These are phyloP conservation scores for Diarsia mendica DNA, from an alignment of 2,888 invertebrate genomes.

Conservation along the genomic window DNA sequence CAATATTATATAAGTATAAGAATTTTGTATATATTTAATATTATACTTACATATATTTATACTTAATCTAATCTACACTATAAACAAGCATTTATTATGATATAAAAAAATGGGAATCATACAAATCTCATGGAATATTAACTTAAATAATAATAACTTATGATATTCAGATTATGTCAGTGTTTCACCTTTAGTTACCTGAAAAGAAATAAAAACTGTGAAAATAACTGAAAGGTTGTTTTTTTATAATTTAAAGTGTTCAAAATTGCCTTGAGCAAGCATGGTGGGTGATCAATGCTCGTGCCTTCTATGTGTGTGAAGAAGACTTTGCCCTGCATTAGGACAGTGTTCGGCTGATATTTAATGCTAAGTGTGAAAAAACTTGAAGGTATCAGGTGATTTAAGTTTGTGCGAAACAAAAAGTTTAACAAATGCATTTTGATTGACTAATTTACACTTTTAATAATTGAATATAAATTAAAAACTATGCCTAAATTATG, in stretches of 20 bases:
- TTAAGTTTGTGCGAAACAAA: not conserved
- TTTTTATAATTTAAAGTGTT: conserved; percentile 3
- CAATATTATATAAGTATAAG: conserved; percentile 23
- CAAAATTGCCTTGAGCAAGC: not conserved
- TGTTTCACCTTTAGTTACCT: conserved; percentile 97
- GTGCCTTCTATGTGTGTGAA: not conserved
- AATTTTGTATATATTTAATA: conserved; percentile 21
- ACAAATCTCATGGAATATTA: conserved; percentile 53
- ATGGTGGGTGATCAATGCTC: not conserved
- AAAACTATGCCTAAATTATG: not conserved
- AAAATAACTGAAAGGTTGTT: conserved; percentile 45
- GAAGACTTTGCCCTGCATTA: not conserved
- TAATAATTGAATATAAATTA: not conserved
- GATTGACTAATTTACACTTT: conserved; percentile 4
- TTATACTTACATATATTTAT: conserved; percentile 48
- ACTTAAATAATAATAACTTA: conserved; percentile 52
- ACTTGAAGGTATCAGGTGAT: not conserved
- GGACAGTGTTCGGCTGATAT: not conserved
- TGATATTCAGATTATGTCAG: conserved; percentile 90
- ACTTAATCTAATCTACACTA: conserved; percentile 45
- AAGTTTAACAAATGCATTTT: not conserved
- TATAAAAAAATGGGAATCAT: conserved; percentile 32
- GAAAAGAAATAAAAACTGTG: conserved; percentile 71
- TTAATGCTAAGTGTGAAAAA: not conserved
- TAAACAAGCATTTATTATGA: conserved; percentile 44